phyloP scores from a whole-genome alignment of 2,113 vertebrate species.

The Phalacrocorax carbo region DNA sequence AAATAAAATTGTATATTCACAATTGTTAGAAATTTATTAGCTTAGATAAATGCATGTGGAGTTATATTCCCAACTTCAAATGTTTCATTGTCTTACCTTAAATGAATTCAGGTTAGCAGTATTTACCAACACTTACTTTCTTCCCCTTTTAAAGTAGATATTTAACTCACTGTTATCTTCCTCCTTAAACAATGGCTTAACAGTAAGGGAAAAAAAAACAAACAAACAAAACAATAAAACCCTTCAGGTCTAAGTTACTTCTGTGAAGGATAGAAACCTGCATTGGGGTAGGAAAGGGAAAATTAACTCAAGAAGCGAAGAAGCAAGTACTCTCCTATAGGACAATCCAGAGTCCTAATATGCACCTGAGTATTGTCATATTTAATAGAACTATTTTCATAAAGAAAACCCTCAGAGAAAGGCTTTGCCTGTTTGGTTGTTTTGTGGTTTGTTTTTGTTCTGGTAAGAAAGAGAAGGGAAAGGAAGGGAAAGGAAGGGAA shows the following conservation, averaged over 20 bases:
- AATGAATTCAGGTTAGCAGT: neutral
- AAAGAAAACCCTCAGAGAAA: neutral
- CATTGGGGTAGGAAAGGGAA: neutral
- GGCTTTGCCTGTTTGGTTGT: neutral
- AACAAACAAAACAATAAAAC: neutral
- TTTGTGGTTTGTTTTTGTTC: neutral
- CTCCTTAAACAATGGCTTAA: neutral
- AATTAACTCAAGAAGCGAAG: neutral
- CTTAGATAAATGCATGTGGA: neutral
- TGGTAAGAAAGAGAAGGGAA: too few relatives aligned
- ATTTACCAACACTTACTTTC: neutral
- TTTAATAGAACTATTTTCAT: neutral
- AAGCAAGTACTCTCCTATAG: neutral
- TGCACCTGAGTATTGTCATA: neutral
- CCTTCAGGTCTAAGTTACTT: neutral
- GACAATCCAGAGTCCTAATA: neutral
- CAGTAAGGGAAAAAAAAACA: accelerated
- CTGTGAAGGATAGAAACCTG: neutral
- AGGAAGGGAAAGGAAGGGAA: accelerated
- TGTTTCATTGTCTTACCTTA: neutral
- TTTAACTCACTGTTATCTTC: neutral
- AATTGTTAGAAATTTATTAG: neutral
- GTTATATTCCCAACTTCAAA: neutral
- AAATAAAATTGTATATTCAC: neutral
- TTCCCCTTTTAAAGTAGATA: neutral